These are phyloP conservation scores for Mormoops blainvillei DNA, from an alignment of 2,113 vertebrate genomes.

Conservation along the genomic window DNA sequence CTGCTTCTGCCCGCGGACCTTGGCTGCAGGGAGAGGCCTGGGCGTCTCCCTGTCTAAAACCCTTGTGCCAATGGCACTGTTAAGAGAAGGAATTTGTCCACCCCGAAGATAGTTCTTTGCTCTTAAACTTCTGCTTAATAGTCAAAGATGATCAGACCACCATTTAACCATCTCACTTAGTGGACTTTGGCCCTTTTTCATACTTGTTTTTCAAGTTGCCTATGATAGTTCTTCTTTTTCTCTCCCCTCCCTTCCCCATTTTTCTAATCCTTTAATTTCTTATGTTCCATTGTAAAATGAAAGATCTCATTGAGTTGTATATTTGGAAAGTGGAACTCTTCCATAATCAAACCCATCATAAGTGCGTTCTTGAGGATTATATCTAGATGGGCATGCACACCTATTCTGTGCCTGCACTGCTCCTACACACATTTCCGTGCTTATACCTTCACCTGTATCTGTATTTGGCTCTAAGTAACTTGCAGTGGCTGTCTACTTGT, in stretches of 20 bases:
- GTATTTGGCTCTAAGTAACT: background rate
- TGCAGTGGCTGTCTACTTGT: background rate
- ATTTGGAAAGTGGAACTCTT: background rate
- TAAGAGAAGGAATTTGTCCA: background rate
- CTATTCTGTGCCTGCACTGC: background rate
- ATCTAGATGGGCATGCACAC: fast-evolving
- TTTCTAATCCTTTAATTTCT: background rate
- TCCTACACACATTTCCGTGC: fast-evolving
- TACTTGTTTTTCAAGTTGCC: background rate
- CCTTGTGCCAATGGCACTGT: background rate
- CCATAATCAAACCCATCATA: background rate
- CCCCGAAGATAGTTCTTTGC: background rate
- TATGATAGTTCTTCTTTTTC: background rate
- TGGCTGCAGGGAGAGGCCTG: background rate
- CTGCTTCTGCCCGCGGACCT: background rate
- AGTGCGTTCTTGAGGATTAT: background rate
- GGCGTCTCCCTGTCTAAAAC: background rate
- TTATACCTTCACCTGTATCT: background rate
- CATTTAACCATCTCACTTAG: too few relatives aligned
- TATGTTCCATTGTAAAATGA: background rate
- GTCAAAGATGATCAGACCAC: background rate
- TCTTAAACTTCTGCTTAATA: background rate
- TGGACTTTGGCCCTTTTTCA: background rate
- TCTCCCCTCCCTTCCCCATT: background rate
- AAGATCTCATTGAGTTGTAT: background rate